Percentiles rank a stretch among this genome's conserved stretches.
Conservation (phyloP, 30 jellyfish, hydroid and myxozoan species). For the Aurelia coerulea region DNA sequence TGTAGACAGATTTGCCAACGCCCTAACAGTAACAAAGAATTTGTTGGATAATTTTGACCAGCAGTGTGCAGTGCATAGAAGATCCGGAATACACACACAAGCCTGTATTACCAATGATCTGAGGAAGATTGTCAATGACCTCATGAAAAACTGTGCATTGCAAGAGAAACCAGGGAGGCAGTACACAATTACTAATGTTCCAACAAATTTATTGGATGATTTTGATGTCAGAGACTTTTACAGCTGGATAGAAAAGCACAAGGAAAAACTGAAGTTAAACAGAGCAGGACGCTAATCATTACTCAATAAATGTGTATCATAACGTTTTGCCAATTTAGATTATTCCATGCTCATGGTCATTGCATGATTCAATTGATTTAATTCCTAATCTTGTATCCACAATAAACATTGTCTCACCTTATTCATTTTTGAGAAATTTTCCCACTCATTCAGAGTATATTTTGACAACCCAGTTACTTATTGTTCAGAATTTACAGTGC, state of each 20-base stretch:
- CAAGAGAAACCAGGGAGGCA: slow-evolving; percentile 20
- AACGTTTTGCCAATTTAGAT: no score
- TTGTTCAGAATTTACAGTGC: no score
- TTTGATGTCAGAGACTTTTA: slow-evolving; percentile 20
- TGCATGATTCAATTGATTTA: no score
- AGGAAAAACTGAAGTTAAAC: slow-evolving; percentile 4
- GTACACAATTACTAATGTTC: neutral
- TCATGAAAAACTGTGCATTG: slow-evolving; percentile 33
- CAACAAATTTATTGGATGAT: slow-evolving; percentile 13
- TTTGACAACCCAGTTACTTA: no score
- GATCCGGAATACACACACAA: slow-evolving; percentile 48
- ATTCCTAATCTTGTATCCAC: no score
- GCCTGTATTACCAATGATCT: slow-evolving; percentile 19
- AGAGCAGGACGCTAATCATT: slow-evolving; percentile 5
- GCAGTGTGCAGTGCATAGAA: neutral
- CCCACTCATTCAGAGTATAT: no score
- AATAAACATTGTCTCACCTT: no score
- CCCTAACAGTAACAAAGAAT: slow-evolving; percentile 24
- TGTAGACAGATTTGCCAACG: slow-evolving; percentile 27
- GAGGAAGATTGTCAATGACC: slow-evolving; percentile 35
- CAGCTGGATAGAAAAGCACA: slow-evolving; percentile 39
- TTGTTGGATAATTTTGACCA: slow-evolving; percentile 27
- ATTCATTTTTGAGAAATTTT: no score
- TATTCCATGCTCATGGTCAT: no score
- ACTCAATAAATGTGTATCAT: no score